Evolutionary conservation across 2,113 vertebrate species (phyloP), one percentile per base, ranked within the genome.

Genomic region (Caloenas nicobarica): DNA sequence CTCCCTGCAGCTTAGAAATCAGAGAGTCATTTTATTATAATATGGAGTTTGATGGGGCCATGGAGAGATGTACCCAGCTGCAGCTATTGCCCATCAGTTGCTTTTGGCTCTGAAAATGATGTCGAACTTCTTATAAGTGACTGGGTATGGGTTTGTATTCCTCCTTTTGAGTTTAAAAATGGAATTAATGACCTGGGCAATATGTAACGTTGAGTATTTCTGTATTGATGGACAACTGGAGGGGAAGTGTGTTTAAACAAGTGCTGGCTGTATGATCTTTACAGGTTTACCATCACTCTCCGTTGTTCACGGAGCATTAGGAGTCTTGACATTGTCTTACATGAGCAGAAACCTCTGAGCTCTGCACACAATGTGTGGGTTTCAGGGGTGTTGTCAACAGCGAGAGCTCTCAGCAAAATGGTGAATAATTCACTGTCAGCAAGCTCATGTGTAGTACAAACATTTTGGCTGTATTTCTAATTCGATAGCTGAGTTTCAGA

Each of bases 351-450:
- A 36, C 46, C 64, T 96, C 87, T 26, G 64, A 40, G 72, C 91
- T 87, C 81, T 57, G 57, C 62, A 23, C 51, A 25, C 5, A 13
- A 7, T 28, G 60, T 2, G 26, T 78, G 71, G 69, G 25, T 93
- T 95, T 91, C 44, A 40, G 68, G 34, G 58, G n/a, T 46, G 2
- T n/a, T 81, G 60, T 90, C 56, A 84, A 17, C 80, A 74, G 33
- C 0, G 0, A 83, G 71, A 51, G 64, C 71, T 86, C 64, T 36
- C 10, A 5, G 88, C 60, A 62, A 19, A 84, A 40, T 60, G 56
- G 48, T 64, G 48, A 93, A 65, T 86, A 86, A 57, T 70, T 95
- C 76, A 9, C 76, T 94, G 86, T 88, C 95, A 81, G 64, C 69
- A 61, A 56, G 72, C 84, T 96, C 60, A 48, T 0, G 1, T 26